Evolutionary conservation across 2,113 vertebrate genomes (phyloP).

Genomic region (Siniperca chuatsi): DNA sequence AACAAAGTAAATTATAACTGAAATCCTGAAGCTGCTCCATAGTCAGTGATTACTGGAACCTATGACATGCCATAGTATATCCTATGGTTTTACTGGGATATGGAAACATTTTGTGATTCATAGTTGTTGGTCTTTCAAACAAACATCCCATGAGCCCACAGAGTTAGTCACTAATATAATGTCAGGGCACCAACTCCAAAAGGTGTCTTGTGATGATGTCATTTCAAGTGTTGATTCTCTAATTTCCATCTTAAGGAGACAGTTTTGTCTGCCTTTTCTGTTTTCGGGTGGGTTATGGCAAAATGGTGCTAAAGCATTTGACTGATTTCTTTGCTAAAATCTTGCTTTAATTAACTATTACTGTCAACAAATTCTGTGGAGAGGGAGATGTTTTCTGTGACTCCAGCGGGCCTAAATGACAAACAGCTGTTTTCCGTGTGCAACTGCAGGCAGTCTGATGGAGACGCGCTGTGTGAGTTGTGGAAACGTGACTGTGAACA

Average conservation of each 20-base stretch:
- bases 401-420: constrained; percentile 1
- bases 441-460: constrained; percentile 91
- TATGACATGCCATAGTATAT: not conserved
- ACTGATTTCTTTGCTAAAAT: not conserved
- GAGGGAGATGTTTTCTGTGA: constrained; percentile 7
- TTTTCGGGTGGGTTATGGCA: not conserved
- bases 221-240: constrained; percentile 10
- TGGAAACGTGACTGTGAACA: constrained; percentile 88
- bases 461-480: constrained; percentile 95
- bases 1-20: not conserved
- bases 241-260: not conserved
- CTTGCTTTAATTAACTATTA: not conserved
- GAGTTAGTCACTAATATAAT: constrained; percentile 23
- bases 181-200: not conserved
- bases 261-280: not conserved
- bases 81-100: not conserved
- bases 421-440: constrained; percentile 42
- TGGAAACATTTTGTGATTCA: constrained; percentile 38
- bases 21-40: not conserved
- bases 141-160: constrained; percentile 17
- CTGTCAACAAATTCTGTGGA: not conserved
- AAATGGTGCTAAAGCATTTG: not conserved
- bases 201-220: constrained; percentile 2
- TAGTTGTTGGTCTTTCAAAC: constrained; percentile 23
- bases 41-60: constrained; percentile 21